Conservation (phyloP, 2,797 vertebrate genomes). For the Falco naumanni region DNA sequence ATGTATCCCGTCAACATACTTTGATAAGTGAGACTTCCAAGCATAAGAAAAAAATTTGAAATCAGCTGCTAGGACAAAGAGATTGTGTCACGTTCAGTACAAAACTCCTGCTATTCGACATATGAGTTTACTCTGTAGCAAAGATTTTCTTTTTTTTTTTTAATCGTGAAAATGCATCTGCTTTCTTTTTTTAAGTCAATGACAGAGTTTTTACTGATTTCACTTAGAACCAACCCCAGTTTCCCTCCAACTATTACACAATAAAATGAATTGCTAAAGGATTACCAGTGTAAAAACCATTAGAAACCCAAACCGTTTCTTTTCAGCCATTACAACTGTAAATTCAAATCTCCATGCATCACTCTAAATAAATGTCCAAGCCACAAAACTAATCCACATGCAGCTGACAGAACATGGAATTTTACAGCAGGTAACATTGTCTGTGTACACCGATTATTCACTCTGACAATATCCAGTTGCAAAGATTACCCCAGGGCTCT, state of each 20-base stretch:
- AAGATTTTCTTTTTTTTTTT: background rate
- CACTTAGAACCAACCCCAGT: background rate
- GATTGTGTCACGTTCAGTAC: background rate
- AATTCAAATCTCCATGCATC: constrained; percentile 3
- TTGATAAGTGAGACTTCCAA: background rate
- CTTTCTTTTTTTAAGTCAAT: background rate
- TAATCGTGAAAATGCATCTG: background rate
- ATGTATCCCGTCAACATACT: background rate
- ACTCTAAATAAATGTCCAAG: background rate
- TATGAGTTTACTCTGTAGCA: background rate
- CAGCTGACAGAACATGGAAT: background rate
- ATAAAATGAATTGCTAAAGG: background rate
- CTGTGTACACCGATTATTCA: background rate
- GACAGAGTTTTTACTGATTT: background rate
- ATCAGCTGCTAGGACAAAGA: background rate
- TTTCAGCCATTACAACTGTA: background rate
- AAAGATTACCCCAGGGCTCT: background rate
- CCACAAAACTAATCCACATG: background rate
- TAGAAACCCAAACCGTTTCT: background rate
- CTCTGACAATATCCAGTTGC: background rate
- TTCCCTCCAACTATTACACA: background rate
- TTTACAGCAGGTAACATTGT: background rate
- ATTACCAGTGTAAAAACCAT: background rate
- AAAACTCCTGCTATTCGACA: background rate
- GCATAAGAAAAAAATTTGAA: background rate